Base-by-base conservation (phyloP, 2,113 vertebrate genomes). In the Acrocephalus arundinaceus region DNA sequence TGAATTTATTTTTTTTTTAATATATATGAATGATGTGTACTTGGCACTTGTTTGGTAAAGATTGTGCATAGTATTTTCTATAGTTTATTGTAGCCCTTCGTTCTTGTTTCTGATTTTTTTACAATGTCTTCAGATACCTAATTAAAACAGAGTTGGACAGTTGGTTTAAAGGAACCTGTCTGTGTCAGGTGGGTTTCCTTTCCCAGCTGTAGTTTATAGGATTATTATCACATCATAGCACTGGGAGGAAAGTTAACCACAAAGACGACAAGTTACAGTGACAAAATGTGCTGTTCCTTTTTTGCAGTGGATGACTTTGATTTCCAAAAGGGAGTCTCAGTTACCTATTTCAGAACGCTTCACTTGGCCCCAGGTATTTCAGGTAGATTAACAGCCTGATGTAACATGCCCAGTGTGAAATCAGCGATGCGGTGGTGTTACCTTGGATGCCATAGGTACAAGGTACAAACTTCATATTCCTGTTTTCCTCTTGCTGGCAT, bases 321-420 rank as follows among this genome's bases (percentile, higher is more conserved):
- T 97, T 97, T 97, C 96, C 89, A 97, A 75, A 91, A 91, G 66
- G 94, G 96, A 94, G 81, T 95, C 86, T 97, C 86, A 96, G 98
- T 98, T 98, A 98, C 97, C 97, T 98, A 98, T 98, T 98, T 95
- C 96, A 98, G 95, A 98, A 98, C 45, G 97, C 97, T 98, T 97
- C 97, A 92, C 93, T 97, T 97, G 95, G 73, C 92, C 89, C 80
- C 97, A 98, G 98, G 98, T 98, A 98, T 98, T 97, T 98, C 98
- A 98, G 98, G 98, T 98, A 98, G 98, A 98, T 98, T 98, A 98
- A 98, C 93, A 98, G 97, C 94, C 95, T 97, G 97, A 97, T 96
- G 97, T 84, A 95, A 11, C 76, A 10, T 97, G 89, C 86, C 95
- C 91, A 74, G 87, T 45, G 93, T 24, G 89, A 97, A 95, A 88